Evolutionary conservation across 2,888 invertebrate species (phyloP).

Genomic region (Beris morrisii): DNA sequence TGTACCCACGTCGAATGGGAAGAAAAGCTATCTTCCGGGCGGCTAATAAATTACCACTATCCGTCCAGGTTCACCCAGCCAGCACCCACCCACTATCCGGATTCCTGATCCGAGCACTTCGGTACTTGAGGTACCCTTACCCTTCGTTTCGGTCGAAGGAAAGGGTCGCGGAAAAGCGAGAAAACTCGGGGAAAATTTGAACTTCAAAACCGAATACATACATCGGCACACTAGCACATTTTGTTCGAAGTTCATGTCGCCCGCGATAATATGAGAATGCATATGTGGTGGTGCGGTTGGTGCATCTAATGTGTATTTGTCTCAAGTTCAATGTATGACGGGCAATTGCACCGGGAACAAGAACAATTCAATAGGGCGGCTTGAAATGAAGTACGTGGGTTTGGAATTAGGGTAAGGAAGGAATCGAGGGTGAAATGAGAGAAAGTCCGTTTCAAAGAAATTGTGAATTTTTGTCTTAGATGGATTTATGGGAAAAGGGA

Average conservation of each 20-base stretch:
- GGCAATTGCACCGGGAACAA: neutral
- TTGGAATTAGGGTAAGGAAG: conserved; percentile 19
- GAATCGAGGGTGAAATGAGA: conserved; percentile 22
- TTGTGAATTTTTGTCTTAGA: no score
- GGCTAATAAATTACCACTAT: conserved; percentile 2
- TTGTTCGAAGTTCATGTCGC: neutral
- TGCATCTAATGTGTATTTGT: conserved; percentile 37
- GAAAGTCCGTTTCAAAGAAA: conserved; percentile 13
- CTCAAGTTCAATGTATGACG: conserved; percentile 39
- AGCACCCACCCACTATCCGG: conserved; percentile 1
- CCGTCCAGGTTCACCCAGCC: neutral
- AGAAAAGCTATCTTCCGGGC: conserved; percentile 9
- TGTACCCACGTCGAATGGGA: neutral
- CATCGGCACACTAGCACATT: neutral
- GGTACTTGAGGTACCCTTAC: no score
- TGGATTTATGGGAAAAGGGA: no score
- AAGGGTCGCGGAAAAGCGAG: neutral
- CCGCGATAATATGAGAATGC: conserved; percentile 5
- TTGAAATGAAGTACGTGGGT: no score
- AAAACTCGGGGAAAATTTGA: conserved; percentile 29
- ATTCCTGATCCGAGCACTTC: no score
- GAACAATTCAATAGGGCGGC: no score
- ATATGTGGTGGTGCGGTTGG: conserved; percentile 21
- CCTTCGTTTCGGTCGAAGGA: neutral
- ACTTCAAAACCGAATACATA: conserved; percentile 33